Evolutionary conservation across 2,888 invertebrate species (phyloP), one percentile per base, ranked within the genome.

Genomic region (Netelia melanura): DNA sequence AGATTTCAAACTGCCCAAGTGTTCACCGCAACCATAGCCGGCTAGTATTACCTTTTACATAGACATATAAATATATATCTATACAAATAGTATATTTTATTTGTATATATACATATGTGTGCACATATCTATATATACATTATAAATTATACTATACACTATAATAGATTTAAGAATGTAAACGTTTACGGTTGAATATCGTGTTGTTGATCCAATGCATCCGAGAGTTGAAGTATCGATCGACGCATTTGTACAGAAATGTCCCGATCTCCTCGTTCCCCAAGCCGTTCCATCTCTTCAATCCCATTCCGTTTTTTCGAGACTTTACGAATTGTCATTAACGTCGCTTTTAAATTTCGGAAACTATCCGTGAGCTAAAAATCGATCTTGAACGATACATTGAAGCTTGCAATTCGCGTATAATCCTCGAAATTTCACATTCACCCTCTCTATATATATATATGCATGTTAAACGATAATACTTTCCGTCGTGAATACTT

Each of bases 1-100:
- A 89, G 88, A 91, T 90, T 91, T 90, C 88, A 91, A 92, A 93
- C 92, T 93, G 91, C 92, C 93, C 91, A 91, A 92, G 93, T 93
- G 92, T 93, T 93, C 92, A 92, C 90, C 90, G 90, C 90, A 89
- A 89, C 89, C 87, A 86, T 87, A 87, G 87, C 86, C 89, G 89
- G 87, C 89, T 89, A 89, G 84, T 87, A 91, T 89, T 92, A 90
- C 87, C 87, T 88, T 89, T 90, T 89, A 88, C 88, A 91, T 91
- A 89, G 86, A 89, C 76, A 86, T 81, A 84, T 71, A 71, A 84
- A 83, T 70, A 71, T 86, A 86, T 72, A 81, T 87, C 11, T 48
- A 48, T 48, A 48, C 14, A 48, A 14, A 48, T 48, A 48, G 38
- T 38, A 38, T 38, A 38, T 38, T 38, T 38, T 67, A 62, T 56